Evolutionary conservation across 2,888 invertebrate species (phyloP).

Genomic region (Brachypalpus laphriformis): DNA sequence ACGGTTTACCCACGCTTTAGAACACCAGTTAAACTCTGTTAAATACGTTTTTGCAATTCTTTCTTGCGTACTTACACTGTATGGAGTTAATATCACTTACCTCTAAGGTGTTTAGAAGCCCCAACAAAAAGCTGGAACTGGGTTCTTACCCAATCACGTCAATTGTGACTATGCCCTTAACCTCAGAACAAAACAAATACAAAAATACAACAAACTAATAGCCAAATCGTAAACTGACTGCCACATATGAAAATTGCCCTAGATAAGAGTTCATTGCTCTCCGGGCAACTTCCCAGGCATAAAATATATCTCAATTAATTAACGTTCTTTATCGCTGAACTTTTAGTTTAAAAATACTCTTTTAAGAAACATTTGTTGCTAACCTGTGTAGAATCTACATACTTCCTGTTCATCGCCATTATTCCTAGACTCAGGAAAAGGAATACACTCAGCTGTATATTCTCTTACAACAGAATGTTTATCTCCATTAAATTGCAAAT

Average conservation of each 20-base stretch:
- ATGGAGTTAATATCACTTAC: no score
- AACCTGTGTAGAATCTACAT: neutral
- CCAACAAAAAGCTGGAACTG: no score
- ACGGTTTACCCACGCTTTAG: no score
- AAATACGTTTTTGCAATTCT: no score
- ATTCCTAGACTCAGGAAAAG: neutral
- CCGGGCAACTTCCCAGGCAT: neutral
- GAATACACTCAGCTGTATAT: neutral
- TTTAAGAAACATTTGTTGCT: constrained; percentile 6
- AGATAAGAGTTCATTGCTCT: constrained; percentile 13
- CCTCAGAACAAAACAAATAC: neutral
- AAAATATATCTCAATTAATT: neutral
- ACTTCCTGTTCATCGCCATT: constrained; percentile 1
- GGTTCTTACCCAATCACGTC: no score
- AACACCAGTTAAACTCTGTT: no score
- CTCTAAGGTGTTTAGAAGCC: no score
- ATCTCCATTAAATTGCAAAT: constrained; percentile 38
- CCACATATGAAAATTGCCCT: neutral
- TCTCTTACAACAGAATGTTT: constrained; percentile 33
- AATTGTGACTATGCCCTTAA: neutral
- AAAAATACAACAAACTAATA: neutral
- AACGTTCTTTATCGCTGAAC: neutral
- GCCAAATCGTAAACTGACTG: neutral
- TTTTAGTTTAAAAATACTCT: neutral
- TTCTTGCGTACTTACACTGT: no score